phyloP scores from a whole-genome alignment of 2,797 vertebrate genomes.

The Spinibarbus caldwelli region DNA sequence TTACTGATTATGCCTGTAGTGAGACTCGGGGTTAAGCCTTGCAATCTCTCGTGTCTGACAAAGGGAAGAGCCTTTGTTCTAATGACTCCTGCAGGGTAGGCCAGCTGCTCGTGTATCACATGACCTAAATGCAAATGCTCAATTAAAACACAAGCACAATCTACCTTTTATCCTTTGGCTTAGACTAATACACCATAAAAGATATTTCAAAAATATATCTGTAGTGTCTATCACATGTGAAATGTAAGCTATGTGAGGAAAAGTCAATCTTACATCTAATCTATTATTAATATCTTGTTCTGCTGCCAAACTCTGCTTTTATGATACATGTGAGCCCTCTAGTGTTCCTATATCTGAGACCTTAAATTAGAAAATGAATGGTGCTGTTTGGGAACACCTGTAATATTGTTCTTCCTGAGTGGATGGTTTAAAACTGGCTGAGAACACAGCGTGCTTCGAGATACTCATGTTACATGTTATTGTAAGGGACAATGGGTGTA shows the following conservation, averaged over 20 bases:
- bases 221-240: slow-evolving; percentile 3
- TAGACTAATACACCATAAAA: not conserved
- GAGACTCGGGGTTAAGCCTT: slow-evolving; percentile 65
- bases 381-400: slow-evolving; percentile 22
- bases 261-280: slow-evolving; percentile 22
- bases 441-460: not conserved
- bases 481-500: not conserved
- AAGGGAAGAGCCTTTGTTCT: slow-evolving; percentile 77
- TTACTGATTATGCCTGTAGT: slow-evolving; percentile 54
- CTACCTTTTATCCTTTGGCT: not conserved
- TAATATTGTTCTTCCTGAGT: slow-evolving; percentile 2
- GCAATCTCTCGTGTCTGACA: slow-evolving; percentile 75
- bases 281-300: slow-evolving; percentile 37
- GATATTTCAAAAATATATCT: not conserved
- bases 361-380: slow-evolving; percentile 6
- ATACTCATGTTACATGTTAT: not conserved
- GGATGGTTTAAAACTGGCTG: not conserved
- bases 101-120: slow-evolving; percentile 69
- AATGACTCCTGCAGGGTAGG: slow-evolving; percentile 78
- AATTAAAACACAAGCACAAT: slow-evolving; percentile 6
- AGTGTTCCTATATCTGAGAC: slow-evolving; percentile 66
- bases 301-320: slow-evolving; percentile 37
- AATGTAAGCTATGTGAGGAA: not conserved
- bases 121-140: slow-evolving; percentile 28
- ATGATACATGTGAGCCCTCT: slow-evolving; percentile 76